Evolutionary conservation across 2,797 vertebrate genomes (phyloP).

Genomic region (Setipinna tenuifilis): DNA sequence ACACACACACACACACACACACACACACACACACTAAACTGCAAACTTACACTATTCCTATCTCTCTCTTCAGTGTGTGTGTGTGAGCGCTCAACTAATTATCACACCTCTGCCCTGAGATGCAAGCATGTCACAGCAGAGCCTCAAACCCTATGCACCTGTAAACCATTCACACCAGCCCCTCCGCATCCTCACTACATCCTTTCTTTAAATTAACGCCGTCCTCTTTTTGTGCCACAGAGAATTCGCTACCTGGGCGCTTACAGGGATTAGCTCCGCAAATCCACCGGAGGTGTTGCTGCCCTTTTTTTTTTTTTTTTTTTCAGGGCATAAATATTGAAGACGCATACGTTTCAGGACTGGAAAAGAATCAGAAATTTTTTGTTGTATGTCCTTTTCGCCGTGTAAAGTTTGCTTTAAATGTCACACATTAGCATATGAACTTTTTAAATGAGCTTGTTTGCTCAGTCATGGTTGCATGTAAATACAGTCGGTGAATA

Average conservation of each 20-base stretch:
- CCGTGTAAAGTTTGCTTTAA: conserved; percentile 88
- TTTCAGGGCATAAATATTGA: conserved; percentile 81
- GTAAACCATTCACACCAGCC: conserved; percentile 52
- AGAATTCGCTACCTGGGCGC: background rate
- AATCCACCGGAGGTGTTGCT: conserved; percentile 17
- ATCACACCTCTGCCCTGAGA: background rate
- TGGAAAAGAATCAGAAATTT: conserved; percentile 82
- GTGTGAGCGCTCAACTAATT: background rate
- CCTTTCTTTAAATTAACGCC: background rate
- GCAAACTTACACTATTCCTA: background rate
- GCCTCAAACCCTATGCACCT: background rate
- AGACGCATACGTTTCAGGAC: conserved; percentile 71
- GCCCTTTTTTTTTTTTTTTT: conserved; percentile 60
- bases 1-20: background rate
- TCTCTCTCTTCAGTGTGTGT: no score
- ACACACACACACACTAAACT: background rate
- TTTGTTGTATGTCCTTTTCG: conserved; percentile 86
- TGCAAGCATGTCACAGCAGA: conserved; percentile 8
- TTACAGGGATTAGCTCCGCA: conserved; percentile 12
- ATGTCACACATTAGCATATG: conserved; percentile 90
- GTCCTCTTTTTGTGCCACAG: background rate
- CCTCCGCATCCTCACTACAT: background rate
- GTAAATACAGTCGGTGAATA: conserved; percentile 82
- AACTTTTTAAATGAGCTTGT: conserved; percentile 91
- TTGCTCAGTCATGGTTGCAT: conserved; percentile 81